Conservation (phyloP, 2,797 vertebrate genomes). For the Valencia hispanica region DNA sequence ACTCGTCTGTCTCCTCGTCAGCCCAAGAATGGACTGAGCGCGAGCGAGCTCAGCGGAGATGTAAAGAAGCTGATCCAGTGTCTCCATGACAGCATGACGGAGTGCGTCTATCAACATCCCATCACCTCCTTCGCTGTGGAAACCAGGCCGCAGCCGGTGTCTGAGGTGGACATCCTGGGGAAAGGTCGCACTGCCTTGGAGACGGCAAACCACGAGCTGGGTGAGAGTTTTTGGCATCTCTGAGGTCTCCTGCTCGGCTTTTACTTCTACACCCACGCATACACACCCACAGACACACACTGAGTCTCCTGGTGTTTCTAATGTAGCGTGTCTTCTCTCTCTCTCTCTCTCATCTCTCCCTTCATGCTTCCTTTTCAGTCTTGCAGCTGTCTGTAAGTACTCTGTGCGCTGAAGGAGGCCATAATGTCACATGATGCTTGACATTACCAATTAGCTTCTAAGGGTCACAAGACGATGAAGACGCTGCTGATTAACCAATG, state of each 20-base stretch:
- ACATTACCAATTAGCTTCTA: conserved; percentile 57
- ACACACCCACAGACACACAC: not conserved
- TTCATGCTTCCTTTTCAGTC: conserved; percentile 28
- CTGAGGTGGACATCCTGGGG: conserved; percentile 84
- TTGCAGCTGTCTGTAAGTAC: conserved; percentile 46
- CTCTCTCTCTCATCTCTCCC: conserved; percentile 11
- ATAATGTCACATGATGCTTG: conserved; percentile 69
- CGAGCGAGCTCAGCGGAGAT: conserved; percentile 47
- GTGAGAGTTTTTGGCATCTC: conserved; percentile 64
- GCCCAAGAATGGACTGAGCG: conserved; percentile 39
- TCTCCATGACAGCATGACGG: conserved; percentile 89
- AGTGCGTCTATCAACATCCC: conserved; percentile 85
- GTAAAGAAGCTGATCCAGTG: conserved; percentile 70
- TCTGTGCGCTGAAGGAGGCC: conserved; percentile 25
- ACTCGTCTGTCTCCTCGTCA: conserved; percentile 22
- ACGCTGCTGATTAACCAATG: conserved; percentile 62
- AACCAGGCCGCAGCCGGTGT: conserved; percentile 74
- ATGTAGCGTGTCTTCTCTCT: conserved; percentile 9
- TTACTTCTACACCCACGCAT: not conserved
- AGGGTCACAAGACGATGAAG: conserved; percentile 69
- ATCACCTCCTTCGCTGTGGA: conserved; percentile 83
- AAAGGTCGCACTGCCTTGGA: conserved; percentile 84
- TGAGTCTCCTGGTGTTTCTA: not conserved
- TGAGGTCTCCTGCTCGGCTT: not conserved
- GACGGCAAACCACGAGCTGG: conserved; percentile 85